Percentiles rank a stretch among this genome's conserved stretches.
Conservation (phyloP, 2,113 vertebrate species). For the Pampusana beccarii region DNA sequence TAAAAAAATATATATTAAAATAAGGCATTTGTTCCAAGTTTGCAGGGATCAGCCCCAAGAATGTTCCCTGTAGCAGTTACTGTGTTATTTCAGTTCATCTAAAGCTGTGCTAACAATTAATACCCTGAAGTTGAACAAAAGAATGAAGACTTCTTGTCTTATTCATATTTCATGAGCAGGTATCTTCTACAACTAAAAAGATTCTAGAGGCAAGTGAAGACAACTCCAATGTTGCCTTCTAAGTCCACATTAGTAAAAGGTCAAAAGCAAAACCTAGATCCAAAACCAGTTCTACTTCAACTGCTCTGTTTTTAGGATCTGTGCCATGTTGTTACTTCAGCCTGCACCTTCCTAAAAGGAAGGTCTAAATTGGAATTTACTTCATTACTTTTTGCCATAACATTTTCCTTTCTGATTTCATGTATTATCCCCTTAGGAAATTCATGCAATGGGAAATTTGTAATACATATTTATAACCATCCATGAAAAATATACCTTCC, state of each 20-base stretch:
- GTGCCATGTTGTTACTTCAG: neutral
- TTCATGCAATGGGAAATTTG: neutral
- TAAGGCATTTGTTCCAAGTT: neutral
- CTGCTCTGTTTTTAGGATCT: neutral
- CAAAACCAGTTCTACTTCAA: neutral
- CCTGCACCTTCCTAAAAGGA: neutral
- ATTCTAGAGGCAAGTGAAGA: neutral
- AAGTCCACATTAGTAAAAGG: neutral
- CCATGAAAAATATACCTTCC: neutral
- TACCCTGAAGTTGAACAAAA: neutral
- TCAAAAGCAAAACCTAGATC: neutral
- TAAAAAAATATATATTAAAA: neutral
- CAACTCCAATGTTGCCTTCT: fast-evolving
- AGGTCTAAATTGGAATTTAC: neutral
- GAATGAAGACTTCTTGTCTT: neutral
- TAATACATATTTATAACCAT: slow-evolving; percentile 1
- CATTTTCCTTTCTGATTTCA: neutral
- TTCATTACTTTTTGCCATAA: neutral
- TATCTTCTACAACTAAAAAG: neutral
- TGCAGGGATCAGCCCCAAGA: neutral
- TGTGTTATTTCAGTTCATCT: neutral
- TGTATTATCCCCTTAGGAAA: neutral
- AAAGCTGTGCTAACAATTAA: neutral
- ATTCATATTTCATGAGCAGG: fast-evolving
- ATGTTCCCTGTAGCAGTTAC: neutral